Percentiles rank a stretch among this genome's conserved stretches.
Conservation (phyloP, 1,140 invertebrate genomes). For the Gerris buenoi region DNA sequence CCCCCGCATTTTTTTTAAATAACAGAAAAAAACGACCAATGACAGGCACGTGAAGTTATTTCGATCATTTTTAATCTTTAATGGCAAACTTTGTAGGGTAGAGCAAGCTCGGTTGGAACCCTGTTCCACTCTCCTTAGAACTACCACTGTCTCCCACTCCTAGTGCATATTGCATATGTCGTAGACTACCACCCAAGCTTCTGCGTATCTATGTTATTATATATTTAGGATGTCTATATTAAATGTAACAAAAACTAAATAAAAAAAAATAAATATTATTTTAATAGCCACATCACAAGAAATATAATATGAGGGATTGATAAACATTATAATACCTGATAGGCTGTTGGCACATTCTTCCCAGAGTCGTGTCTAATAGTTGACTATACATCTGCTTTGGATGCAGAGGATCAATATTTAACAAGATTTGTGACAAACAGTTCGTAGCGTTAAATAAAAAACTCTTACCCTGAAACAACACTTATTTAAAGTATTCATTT, state of each 20-base stretch:
- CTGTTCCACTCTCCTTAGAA: too few relatives aligned
- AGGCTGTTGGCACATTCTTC: background rate
- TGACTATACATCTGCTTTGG: background rate
- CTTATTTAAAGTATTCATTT: too few relatives aligned
- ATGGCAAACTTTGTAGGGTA: too few relatives aligned
- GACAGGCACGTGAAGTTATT: too few relatives aligned
- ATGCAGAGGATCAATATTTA: background rate
- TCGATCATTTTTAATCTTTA: too few relatives aligned
- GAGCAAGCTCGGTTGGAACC: too few relatives aligned
- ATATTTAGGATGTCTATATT: background rate
- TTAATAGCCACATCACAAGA: too few relatives aligned
- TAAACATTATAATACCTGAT: background rate
- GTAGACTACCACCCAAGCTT: background rate
- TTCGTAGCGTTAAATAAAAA: background rate
- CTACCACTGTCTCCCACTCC: too few relatives aligned
- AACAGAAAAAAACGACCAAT: too few relatives aligned
- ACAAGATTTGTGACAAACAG: background rate
- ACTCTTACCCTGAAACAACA: background rate
- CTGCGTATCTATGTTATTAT: background rate
- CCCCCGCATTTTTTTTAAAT: too few relatives aligned
- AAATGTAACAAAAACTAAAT: background rate
- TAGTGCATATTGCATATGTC: background rate
- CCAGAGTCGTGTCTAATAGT: background rate
- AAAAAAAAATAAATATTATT: background rate
- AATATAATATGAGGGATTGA: background rate